Evolutionary conservation across 2,113 vertebrate genomes (phyloP), one percentile per base, ranked within the genome.

Genomic region (Microtus pennsylvanicus): DNA sequence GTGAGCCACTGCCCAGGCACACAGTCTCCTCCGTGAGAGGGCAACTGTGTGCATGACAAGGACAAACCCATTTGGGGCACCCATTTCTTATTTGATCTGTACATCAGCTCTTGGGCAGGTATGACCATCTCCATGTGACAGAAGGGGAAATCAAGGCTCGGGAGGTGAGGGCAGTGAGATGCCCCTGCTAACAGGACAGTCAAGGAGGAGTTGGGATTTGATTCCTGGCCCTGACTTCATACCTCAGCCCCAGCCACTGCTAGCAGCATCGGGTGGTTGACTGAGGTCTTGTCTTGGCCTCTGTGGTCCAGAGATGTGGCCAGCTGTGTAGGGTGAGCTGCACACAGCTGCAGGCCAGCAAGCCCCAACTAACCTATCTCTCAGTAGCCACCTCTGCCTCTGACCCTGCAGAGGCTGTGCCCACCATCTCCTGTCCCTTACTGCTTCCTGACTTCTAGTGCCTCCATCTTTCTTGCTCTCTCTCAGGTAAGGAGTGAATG

Each of bases 341-440:
- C 13, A 16, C 42, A 67, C 61, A 55, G 35, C 14, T 38, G 33
- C 26, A 50, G 55, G 63, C 12, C 50, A 81, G 26, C 38, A 75
- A 82, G 58, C 69, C 38, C 58, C 52, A 47, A 75, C 26, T 69
- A 61, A 82, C 11, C 30, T 52, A 30, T 2, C 0, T 0, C 24
- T 72, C 1, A 2, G 45, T 87, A 33, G 12, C 33, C 5, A 9
- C 17, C 0, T 0, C 75, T 63, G 7, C 3, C 30, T 55, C 70
- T 47, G 45, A 61, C 50, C 80, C 28, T 14, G 52, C 28, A 0
- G 6, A 58, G 58, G 58, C 58, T 50, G 10, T 50, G 47, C 10
- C 10, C 33, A 11, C 16, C 17, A 30, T 22, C 12, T 89, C 75
- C 17, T 30, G 17, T 24, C 28, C 33, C n/a, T 58, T 58, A 30